phyloP scores from a whole-genome alignment of 2,888 invertebrate genomes.

The Nesidiocoris tenuis region DNA sequence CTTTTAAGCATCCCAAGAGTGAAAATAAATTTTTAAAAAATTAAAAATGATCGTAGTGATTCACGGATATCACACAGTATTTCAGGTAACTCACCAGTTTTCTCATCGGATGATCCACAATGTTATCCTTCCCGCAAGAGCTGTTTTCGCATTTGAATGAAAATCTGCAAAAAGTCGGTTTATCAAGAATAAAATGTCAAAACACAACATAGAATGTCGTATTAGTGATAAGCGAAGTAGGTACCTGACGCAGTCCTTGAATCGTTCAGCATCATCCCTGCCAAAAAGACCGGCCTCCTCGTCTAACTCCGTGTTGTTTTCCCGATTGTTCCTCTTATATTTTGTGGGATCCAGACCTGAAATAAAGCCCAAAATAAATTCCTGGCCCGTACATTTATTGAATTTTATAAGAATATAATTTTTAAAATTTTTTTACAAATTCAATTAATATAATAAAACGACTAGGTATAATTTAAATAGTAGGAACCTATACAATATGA shows the following conservation, averaged over 20 bases:
- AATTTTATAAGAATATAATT: too few relatives aligned
- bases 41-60: too few relatives aligned
- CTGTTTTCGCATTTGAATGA: conserved; percentile 61
- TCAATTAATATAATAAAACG: too few relatives aligned
- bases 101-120: conserved; percentile 55
- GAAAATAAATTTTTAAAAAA: too few relatives aligned
- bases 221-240: too few relatives aligned
- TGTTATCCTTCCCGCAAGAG: conserved; percentile 56
- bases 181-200: background rate
- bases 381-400: too few relatives aligned
- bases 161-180: conserved; percentile 58
- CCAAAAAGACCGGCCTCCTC: conserved; percentile 51
- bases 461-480: too few relatives aligned
- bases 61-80: too few relatives aligned
- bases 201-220: background rate
- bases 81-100: conserved; percentile 55
- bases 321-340: conserved; percentile 53
- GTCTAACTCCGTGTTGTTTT: conserved; percentile 47
- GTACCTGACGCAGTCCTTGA: conserved; percentile 59
- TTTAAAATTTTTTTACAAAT: too few relatives aligned
- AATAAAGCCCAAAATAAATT: too few relatives aligned
- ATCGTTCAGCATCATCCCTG: conserved; percentile 59
- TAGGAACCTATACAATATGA: too few relatives aligned
- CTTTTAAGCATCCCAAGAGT: too few relatives aligned
- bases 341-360: conserved; percentile 57